Evolutionary conservation across 1,140 invertebrate species (phyloP).

Genomic region (Protaetia brevitarsis): DNA sequence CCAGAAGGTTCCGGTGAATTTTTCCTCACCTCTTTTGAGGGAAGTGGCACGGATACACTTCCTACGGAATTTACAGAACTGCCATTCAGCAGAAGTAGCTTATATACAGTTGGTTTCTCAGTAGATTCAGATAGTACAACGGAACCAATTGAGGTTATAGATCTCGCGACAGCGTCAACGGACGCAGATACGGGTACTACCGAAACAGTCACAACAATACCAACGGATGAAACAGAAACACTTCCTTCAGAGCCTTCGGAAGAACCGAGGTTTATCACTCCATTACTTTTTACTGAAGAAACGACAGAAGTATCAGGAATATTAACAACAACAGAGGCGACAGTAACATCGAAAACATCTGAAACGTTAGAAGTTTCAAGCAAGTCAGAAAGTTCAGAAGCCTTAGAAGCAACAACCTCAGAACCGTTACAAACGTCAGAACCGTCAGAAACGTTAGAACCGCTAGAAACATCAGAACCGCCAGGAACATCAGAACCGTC

Average conservation of each 20-base stretch:
- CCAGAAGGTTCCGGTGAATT: conserved; percentile 34
- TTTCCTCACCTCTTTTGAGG: conserved; percentile 14
- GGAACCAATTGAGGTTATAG: no score
- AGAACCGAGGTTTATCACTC: neutral
- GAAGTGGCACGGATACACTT: neutral
- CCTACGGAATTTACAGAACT: neutral
- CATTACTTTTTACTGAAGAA: no score
- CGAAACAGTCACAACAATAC: neutral
- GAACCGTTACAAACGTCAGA: no score
- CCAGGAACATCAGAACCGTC: no score
- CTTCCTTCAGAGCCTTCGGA: neutral
- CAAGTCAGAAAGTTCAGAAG: no score
- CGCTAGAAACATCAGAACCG: no score
- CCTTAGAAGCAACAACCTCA: no score
- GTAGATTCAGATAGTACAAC: neutral
- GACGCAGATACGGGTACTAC: neutral
- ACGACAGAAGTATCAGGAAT: neutral
- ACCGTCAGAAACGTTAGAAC: no score
- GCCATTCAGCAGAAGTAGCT: neutral
- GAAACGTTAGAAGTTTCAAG: no score
- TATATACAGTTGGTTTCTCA: neutral
- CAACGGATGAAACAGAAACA: neutral
- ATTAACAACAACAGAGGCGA: neutral
- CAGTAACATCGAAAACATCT: neutral
- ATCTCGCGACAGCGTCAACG: no score